phyloP scores from a whole-genome alignment of 2,113 vertebrate genomes.

The Hippocampus guttulatus region DNA sequence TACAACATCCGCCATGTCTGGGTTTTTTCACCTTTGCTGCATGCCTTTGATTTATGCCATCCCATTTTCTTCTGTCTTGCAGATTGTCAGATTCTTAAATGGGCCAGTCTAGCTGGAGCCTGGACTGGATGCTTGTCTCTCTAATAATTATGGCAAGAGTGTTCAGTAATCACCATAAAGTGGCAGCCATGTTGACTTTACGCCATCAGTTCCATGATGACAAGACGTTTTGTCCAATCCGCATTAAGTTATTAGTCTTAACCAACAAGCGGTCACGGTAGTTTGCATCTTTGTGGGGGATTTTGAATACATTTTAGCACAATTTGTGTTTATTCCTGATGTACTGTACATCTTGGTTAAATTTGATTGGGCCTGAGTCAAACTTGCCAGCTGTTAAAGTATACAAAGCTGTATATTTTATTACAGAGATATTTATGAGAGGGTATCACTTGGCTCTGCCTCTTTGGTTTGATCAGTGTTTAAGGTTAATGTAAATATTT shows the following conservation, averaged over 20 bases:
- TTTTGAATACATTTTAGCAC: slow-evolving; percentile 43
- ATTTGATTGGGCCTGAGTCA: slow-evolving; percentile 17
- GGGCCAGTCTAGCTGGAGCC: slow-evolving; percentile 85
- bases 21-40: slow-evolving; percentile 63
- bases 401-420: slow-evolving; percentile 65
- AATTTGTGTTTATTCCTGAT: slow-evolving; percentile 52
- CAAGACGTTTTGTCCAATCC: slow-evolving; percentile 35
- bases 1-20: background rate
- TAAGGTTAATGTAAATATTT: slow-evolving; percentile 48
- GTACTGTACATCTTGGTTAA: slow-evolving; percentile 21
- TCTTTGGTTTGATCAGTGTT: slow-evolving; percentile 21
- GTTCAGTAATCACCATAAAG: slow-evolving; percentile 38
- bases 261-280: slow-evolving; percentile 15
- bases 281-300: slow-evolving; percentile 8
- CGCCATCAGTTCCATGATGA: slow-evolving; percentile 38
- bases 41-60: slow-evolving; percentile 73
- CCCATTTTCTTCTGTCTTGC: slow-evolving; percentile 85
- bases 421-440: slow-evolving; percentile 60
- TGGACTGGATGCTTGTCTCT: slow-evolving; percentile 86
- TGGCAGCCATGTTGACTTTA: slow-evolving; percentile 64
- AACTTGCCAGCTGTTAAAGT: slow-evolving; percentile 12
- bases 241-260: slow-evolving; percentile 28
- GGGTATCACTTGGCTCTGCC: slow-evolving; percentile 40
- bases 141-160: slow-evolving; percentile 69
- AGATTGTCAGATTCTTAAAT: slow-evolving; percentile 95